Percentiles rank a stretch among this genome's conserved stretches.
These are phyloP conservation scores for Drosophila kurseongensis DNA, from an alignment of 1,140 invertebrate genomes.

Conservation along the genomic window DNA sequence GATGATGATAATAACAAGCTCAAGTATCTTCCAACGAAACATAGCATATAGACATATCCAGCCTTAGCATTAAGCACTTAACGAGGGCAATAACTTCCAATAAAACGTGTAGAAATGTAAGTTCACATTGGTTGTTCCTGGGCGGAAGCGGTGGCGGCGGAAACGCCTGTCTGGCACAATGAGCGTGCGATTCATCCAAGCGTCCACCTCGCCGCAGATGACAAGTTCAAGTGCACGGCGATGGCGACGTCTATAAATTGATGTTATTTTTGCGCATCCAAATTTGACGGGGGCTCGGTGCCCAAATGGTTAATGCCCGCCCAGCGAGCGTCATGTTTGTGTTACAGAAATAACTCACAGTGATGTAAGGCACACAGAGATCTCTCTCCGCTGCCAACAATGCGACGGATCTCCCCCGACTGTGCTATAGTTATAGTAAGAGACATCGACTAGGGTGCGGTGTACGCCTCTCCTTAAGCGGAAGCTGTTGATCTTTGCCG, in stretches of 20 bases:
- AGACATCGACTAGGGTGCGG: neutral
- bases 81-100: constrained; percentile 77
- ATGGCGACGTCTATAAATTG: constrained; percentile 54
- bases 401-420: constrained; percentile 1
- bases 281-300: constrained; percentile 38
- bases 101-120: constrained; percentile 48
- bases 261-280: constrained; percentile 66
- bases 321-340: constrained; percentile 36
- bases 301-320: constrained; percentile 28
- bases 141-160: constrained; percentile 34
- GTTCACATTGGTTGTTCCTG: constrained; percentile 4
- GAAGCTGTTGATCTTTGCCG: constrained; percentile 48
- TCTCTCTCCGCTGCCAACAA: constrained; percentile 27
- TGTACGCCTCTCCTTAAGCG: constrained; percentile 26
- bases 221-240: constrained; percentile 78
- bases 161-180: constrained; percentile 49
- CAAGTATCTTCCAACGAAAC: constrained; percentile 74
- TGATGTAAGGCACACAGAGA: constrained; percentile 41
- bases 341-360: constrained; percentile 41
- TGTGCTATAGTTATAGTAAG: neutral
- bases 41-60: constrained; percentile 79
- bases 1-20: constrained; percentile 62
- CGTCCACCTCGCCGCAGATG: constrained; percentile 34
- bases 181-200: constrained; percentile 26
- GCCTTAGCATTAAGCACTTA: constrained; percentile 69